Conservation (phyloP, 2,113 vertebrate species). For the Motacilla tschutschensis region DNA sequence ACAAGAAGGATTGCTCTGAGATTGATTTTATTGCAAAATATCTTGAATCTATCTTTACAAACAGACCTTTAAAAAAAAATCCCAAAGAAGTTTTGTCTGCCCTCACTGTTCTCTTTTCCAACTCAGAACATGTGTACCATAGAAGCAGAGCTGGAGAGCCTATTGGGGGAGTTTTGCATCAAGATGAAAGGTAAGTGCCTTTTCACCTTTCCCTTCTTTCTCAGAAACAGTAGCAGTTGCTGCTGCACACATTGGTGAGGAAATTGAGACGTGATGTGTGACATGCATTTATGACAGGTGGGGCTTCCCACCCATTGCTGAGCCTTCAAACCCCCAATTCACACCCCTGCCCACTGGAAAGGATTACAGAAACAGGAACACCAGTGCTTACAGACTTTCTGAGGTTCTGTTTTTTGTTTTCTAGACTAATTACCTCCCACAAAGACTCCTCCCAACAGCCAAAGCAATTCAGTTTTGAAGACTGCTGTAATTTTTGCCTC, state of each 20-base stretch:
- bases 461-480: background rate
- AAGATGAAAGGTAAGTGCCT: conserved; percentile 92
- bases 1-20: background rate
- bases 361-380: background rate
- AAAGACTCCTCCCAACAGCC: background rate
- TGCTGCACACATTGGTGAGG: background rate
- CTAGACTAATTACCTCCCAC: background rate
- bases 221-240: background rate
- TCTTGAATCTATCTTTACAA: background rate
- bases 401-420: background rate
- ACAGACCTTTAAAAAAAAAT: background rate
- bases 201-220: background rate
- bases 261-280: background rate
- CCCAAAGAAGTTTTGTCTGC: background rate
- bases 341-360: background rate
- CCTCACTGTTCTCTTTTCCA: background rate
- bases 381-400: background rate
- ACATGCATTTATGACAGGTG: background rate
- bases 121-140: conserved; percentile 92
- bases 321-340: background rate
- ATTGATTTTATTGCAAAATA: background rate
- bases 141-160: conserved; percentile 90
- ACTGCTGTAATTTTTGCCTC: background rate
- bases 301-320: background rate
- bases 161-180: conserved; percentile 95